A percentile compares a stretch with the other conserved stretches of the same genome.
Conservation (phyloP, 2,888 invertebrate species). For the Phytoseiulus persimilis region DNA sequence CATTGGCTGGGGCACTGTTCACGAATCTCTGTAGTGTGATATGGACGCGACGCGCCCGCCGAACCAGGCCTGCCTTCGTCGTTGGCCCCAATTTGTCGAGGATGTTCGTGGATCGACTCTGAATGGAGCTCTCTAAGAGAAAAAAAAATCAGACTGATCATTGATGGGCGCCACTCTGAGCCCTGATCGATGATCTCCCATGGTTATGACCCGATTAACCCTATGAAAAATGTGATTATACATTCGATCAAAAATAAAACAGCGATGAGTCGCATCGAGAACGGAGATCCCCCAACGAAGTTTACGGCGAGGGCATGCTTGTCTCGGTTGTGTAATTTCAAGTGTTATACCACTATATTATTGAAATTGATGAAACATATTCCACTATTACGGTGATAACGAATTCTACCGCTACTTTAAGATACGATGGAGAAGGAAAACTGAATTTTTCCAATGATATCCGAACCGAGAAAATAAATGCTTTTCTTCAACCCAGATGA, state of each 20-base stretch:
- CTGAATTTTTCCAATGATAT: neutral
- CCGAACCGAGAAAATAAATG: neutral
- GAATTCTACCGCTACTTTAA: neutral
- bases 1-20: neutral
- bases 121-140: no score
- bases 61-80: neutral
- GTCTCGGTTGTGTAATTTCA: neutral
- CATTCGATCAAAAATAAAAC: neutral
- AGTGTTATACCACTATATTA: slow-evolving; percentile 5
- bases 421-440: neutral
- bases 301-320: neutral
- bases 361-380: neutral
- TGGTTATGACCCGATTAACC: no score
- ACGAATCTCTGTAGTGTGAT: neutral
- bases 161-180: no score
- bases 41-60: neutral
- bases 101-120: neutral
- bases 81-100: neutral
- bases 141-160: no score
- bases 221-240: no score
- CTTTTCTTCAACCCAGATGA: no score
- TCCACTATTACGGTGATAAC: slow-evolving; percentile 14
- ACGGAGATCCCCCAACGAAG: neutral
- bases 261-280: neutral
- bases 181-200: no score